Evolutionary conservation across 2,797 vertebrate species (phyloP).

Genomic region (Chelon labrosus): DNA sequence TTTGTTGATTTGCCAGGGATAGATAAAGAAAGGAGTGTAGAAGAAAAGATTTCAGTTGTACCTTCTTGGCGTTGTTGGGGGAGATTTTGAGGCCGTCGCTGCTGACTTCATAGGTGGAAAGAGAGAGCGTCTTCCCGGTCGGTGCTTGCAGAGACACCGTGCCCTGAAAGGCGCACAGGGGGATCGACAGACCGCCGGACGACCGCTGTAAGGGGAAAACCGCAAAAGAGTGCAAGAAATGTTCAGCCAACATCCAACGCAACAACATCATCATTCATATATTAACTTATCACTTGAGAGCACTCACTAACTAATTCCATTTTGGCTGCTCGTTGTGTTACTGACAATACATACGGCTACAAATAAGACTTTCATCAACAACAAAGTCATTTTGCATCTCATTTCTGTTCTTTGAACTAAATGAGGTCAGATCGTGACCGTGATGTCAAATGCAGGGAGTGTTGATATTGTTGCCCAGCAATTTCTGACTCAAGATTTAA

Average conservation of each 20-base stretch:
- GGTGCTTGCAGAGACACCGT: constrained; percentile 96
- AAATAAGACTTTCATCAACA: background rate
- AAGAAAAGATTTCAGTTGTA: constrained; percentile 22
- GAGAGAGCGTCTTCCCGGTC: constrained; percentile 94
- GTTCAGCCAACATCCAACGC: background rate
- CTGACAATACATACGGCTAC: constrained; percentile 12
- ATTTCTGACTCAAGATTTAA: constrained; percentile 29
- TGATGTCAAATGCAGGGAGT: constrained; percentile 26
- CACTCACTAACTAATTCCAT: background rate
- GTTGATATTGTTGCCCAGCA: constrained; percentile 38
- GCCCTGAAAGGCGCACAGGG: constrained; percentile 96
- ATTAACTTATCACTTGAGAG: background rate
- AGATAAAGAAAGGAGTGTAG: background rate
- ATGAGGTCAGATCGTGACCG: constrained; percentile 10
- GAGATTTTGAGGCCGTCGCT: constrained; percentile 93
- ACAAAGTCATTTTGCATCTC: constrained; percentile 6
- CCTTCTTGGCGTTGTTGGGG: constrained; percentile 88
- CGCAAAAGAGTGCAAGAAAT: background rate
- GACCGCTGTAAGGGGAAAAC: constrained; percentile 82
- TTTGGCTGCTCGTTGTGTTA: constrained; percentile 1
- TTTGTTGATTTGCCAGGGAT: background rate
- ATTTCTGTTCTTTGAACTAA: constrained; percentile 25
- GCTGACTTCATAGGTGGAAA: constrained; percentile 98
- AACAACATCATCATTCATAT: background rate
- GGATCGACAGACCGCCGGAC: constrained; percentile 89